phyloP scores from a whole-genome alignment of 2,888 invertebrate genomes.

The Uropetala carovei region DNA sequence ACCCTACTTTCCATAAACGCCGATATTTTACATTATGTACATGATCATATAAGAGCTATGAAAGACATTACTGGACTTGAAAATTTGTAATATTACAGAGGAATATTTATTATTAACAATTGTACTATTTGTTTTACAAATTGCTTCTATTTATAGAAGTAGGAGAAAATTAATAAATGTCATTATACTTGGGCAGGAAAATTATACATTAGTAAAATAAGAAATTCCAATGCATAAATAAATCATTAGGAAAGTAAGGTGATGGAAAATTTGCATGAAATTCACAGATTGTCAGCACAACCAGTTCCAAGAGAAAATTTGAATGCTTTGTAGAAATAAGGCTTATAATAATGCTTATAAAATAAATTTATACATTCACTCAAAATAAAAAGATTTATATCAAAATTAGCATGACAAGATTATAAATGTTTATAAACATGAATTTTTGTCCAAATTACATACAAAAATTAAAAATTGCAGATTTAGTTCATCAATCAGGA shows the following conservation, averaged over 20 bases:
- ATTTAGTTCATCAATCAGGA: slow-evolving; percentile 40
- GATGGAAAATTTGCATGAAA: neutral
- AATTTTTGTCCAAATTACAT: slow-evolving; percentile 43
- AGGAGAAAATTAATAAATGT: neutral
- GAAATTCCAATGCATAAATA: neutral
- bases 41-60: slow-evolving; percentile 63
- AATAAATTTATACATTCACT: slow-evolving; percentile 19
- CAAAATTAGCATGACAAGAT: slow-evolving; percentile 20
- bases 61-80: slow-evolving; percentile 63
- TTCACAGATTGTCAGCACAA: neutral
- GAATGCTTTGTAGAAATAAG: slow-evolving; percentile 21
- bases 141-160: slow-evolving; percentile 46
- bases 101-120: slow-evolving; percentile 61
- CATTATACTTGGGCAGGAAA: slow-evolving; percentile 13
- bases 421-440: slow-evolving; percentile 39
- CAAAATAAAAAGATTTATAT: slow-evolving; percentile 46
- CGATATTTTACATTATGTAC: slow-evolving; percentile 60
- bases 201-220: neutral
- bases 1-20: slow-evolving; percentile 59
- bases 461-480: slow-evolving; percentile 31
- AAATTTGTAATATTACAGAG: slow-evolving; percentile 61
- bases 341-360: slow-evolving; percentile 39
- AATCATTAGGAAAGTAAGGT: slow-evolving; percentile 4
- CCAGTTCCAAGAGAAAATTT: slow-evolving; percentile 30
- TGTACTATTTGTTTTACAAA: slow-evolving; percentile 62